Conservation (phyloP, 2,797 vertebrate genomes). For the Platyrinchus mystaceus region DNA sequence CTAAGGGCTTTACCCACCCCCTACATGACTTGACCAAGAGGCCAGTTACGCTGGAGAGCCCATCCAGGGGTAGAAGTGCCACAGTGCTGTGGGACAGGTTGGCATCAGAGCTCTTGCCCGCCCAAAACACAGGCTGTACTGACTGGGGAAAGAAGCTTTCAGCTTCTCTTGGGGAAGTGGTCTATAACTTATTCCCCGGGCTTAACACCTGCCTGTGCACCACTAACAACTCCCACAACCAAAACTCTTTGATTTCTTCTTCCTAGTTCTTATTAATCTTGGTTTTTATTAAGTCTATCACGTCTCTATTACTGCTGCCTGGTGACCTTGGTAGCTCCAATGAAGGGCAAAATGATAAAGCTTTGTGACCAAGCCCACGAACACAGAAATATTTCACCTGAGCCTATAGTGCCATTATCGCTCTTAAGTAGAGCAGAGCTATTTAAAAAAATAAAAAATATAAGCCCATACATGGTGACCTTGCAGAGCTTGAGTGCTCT, state of each 20-base stretch:
- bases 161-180: not conserved
- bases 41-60: not conserved
- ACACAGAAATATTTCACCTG: constrained; percentile 82
- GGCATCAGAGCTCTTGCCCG: not conserved
- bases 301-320: constrained; percentile 80
- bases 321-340: constrained; percentile 82
- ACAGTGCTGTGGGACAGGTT: not conserved
- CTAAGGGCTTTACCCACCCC: not conserved
- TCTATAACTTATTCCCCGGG: not conserved
- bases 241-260: not conserved
- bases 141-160: not conserved
- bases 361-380: constrained; percentile 75
- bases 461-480: constrained; percentile 62
- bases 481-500: constrained; percentile 64
- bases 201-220: not conserved
- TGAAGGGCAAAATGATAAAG: constrained; percentile 88
- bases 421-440: constrained; percentile 65
- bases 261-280: constrained; percentile 45
- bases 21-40: not conserved
- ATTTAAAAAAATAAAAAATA: constrained; percentile 67
- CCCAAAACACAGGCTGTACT: not conserved
- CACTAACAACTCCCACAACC: not conserved
- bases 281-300: constrained; percentile 75
- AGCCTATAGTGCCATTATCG: constrained; percentile 58
- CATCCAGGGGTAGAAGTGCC: not conserved